A percentile compares a stretch with the other conserved stretches of the same genome.
phyloP scores from a whole-genome alignment of 2,797 vertebrate genomes.

The Gymnoscopelus microlampas region DNA sequence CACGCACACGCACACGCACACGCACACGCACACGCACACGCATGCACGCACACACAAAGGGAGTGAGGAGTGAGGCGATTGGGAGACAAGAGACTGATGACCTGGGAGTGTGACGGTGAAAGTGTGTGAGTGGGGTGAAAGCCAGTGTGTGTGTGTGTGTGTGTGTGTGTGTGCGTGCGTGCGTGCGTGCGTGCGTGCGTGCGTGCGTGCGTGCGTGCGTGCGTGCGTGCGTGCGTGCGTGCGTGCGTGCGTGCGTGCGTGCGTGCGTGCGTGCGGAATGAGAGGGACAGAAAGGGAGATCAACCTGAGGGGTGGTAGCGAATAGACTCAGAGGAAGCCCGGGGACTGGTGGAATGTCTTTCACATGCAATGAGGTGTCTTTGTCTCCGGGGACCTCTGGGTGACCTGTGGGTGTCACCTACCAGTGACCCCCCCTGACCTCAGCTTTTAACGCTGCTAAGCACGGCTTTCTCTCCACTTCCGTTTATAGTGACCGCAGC shows the following conservation, averaged over 20 bases:
- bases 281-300: too few species aligned
- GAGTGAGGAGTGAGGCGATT: too few species aligned
- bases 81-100: slow-evolving; percentile 25
- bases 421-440: slow-evolving; percentile 7
- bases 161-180: slow-evolving; percentile 14
- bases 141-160: slow-evolving; percentile 11
- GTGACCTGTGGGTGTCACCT: slow-evolving; percentile 42
- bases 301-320: too few species aligned
- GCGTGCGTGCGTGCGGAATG: too few species aligned
- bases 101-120: slow-evolving; percentile 12
- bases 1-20: too few species aligned
- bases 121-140: slow-evolving; percentile 17
- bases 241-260: too few species aligned
- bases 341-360: slow-evolving; percentile 71
- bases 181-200: slow-evolving; percentile 7
- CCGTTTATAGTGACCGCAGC: neutral
- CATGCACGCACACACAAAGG: too few species aligned
- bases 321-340: too few species aligned
- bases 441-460: neutral
- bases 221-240: neutral
- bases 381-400: slow-evolving; percentile 7
- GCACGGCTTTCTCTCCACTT: neutral
- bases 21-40: too few species aligned
- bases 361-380: slow-evolving; percentile 34
- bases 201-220: neutral